Evolutionary conservation across 2,888 invertebrate genomes (phyloP).

Genomic region (Phasia obesa): DNA sequence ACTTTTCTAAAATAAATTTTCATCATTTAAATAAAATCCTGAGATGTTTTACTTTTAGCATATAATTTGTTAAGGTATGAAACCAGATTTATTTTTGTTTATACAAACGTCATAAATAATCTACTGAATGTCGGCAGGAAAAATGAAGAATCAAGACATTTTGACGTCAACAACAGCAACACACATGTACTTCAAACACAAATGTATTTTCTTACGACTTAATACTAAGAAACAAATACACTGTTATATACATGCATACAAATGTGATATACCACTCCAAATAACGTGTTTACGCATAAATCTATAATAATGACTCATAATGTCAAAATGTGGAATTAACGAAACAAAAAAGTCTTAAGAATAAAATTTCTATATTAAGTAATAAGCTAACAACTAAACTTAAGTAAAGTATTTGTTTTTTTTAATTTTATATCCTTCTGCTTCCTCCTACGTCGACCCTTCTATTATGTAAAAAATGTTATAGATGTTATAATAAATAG

Average conservation of each 20-base stretch:
- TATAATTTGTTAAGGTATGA: too few species aligned
- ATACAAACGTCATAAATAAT: too few species aligned
- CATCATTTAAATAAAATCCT: too few species aligned
- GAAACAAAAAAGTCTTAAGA: slow-evolving; percentile 4
- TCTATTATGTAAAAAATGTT: background rate
- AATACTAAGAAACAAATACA: background rate
- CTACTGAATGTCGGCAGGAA: too few species aligned
- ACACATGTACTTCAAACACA: slow-evolving; percentile 25
- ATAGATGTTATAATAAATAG: slow-evolving; percentile 23
- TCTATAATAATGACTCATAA: slow-evolving; percentile 34
- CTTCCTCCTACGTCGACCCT: background rate
- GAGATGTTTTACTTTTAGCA: too few species aligned
- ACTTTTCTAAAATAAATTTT: too few species aligned
- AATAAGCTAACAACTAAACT: slow-evolving; percentile 34
- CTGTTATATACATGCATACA: background rate
- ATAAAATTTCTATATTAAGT: slow-evolving; percentile 15
- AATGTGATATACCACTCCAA: slow-evolving; percentile 7
- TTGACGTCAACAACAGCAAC: slow-evolving; percentile 23
- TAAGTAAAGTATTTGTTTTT: slow-evolving; percentile 10
- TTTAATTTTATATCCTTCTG: background rate
- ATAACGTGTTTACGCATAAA: slow-evolving; percentile 58
- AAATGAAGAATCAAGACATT: background rate
- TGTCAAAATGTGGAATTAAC: slow-evolving; percentile 10
- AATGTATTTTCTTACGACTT: background rate
- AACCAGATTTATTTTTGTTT: too few species aligned